phyloP scores from a whole-genome alignment of 1,140 invertebrate species.

The Drosophila tropicalis region DNA sequence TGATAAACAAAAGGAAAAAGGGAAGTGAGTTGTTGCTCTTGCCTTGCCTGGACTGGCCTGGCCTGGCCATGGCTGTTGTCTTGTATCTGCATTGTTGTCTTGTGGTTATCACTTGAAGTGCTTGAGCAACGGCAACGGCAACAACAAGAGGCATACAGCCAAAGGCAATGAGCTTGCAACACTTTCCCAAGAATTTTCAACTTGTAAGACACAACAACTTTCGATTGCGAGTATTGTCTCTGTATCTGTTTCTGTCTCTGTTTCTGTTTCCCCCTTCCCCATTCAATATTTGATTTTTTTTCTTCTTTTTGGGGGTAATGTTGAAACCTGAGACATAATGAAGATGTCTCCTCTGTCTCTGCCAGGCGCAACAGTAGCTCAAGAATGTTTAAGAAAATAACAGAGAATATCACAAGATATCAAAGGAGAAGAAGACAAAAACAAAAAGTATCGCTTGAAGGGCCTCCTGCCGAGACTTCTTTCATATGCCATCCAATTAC shows the following conservation, averaged over 20 bases:
- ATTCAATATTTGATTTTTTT: constrained; percentile 1
- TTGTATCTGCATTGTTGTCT: constrained; percentile 42
- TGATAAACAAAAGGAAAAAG: constrained; percentile 39
- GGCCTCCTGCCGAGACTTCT: constrained; percentile 38
- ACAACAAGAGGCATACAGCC: constrained; percentile 21
- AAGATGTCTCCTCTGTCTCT: constrained; percentile 47
- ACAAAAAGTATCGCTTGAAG: constrained; percentile 23
- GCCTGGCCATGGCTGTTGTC: neutral
- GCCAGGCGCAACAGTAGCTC: constrained; percentile 64
- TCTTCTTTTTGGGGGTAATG: constrained; percentile 34
- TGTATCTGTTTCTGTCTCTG: neutral
- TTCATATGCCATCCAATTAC: constrained; percentile 49
- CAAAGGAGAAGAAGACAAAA: neutral
- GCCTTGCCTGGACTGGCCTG: too few relatives aligned
- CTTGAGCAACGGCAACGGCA: constrained; percentile 38
- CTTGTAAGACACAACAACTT: constrained; percentile 68
- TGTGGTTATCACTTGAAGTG: constrained; percentile 74
- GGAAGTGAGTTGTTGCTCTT: constrained; percentile 44
- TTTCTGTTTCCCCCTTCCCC: too few relatives aligned
- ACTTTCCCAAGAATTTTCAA: constrained; percentile 69
- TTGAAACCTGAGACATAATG: constrained; percentile 53
- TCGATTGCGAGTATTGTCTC: constrained; percentile 48
- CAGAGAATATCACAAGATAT: constrained; percentile 16
- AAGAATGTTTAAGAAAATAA: constrained; percentile 47
- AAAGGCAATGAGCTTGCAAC: constrained; percentile 54